A percentile compares a stretch with the other conserved stretches of the same genome.
phyloP scores from a whole-genome alignment of 2,797 vertebrate genomes.

The Channa striata region DNA sequence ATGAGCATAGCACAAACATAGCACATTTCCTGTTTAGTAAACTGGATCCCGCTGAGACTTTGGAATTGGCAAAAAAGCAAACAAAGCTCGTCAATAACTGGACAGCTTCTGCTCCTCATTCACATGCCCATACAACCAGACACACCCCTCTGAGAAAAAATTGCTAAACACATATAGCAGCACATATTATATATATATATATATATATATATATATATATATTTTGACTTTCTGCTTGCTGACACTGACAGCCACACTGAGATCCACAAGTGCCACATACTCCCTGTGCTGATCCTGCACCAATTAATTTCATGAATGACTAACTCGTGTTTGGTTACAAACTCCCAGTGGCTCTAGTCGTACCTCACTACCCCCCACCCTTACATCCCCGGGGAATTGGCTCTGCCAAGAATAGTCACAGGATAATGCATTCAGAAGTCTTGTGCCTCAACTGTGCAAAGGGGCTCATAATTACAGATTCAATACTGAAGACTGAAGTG shows the following conservation, averaged over 20 bases:
- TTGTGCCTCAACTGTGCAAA: constrained; percentile 51
- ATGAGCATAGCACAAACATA: constrained; percentile 43
- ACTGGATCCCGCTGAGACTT: constrained; percentile 17
- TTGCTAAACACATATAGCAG: neutral
- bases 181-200: neutral
- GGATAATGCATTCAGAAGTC: constrained; percentile 73
- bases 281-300: constrained; percentile 71
- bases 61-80: constrained; percentile 29
- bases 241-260: constrained; percentile 51
- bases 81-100: constrained; percentile 9
- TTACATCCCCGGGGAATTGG: constrained; percentile 45
- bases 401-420: constrained; percentile 68
- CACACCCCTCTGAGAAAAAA: neutral
- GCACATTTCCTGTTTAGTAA: constrained; percentile 39
- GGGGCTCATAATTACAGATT: constrained; percentile 66
- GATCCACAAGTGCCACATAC: constrained; percentile 61
- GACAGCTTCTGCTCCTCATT: constrained; percentile 12
- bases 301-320: constrained; percentile 87
- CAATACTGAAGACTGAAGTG: constrained; percentile 60
- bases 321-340: constrained; percentile 83
- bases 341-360: constrained; percentile 75
- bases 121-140: constrained; percentile 20
- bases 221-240: constrained; percentile 46
- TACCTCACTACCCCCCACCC: constrained; percentile 59
- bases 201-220: constrained; percentile 7